Percentiles rank a stretch among this genome's conserved stretches.
phyloP scores from a whole-genome alignment of 1,140 invertebrate genomes.

The Triops cancriformis region DNA sequence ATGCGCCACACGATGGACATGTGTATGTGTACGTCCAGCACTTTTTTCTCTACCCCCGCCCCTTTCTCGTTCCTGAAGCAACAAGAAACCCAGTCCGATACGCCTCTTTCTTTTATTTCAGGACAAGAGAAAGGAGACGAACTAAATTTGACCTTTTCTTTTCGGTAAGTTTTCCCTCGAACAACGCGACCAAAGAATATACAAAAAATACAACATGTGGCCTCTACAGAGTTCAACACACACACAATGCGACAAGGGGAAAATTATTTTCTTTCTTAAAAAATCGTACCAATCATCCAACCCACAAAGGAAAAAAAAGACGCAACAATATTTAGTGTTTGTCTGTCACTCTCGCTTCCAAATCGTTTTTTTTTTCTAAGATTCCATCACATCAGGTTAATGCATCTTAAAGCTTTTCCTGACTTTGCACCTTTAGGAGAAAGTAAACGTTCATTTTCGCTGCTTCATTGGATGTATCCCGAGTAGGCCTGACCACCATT shows the following conservation, averaged over 20 bases:
- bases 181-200: not conserved
- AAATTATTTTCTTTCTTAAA: no score
- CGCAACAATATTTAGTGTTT: not conserved
- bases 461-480: not conserved
- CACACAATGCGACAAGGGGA: no score
- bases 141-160: no score
- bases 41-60: no score
- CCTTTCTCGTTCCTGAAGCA: no score
- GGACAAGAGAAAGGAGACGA: no score
- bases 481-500: not conserved
- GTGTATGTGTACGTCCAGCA: no score
- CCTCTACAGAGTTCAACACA: not conserved
- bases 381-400: slow-evolving; percentile 1
- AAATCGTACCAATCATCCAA: not conserved
- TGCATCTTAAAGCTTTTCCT: slow-evolving; percentile 4
- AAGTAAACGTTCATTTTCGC: not conserved
- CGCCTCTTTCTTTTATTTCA: no score
- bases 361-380: not conserved
- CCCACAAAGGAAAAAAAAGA: not conserved
- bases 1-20: no score
- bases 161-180: not conserved
- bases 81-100: no score
- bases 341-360: not conserved
- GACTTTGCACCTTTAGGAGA: not conserved
- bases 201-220: slow-evolving; percentile 11